Evolutionary conservation across 2,113 vertebrate genomes (phyloP).

Genomic region (Pimephales promelas): DNA sequence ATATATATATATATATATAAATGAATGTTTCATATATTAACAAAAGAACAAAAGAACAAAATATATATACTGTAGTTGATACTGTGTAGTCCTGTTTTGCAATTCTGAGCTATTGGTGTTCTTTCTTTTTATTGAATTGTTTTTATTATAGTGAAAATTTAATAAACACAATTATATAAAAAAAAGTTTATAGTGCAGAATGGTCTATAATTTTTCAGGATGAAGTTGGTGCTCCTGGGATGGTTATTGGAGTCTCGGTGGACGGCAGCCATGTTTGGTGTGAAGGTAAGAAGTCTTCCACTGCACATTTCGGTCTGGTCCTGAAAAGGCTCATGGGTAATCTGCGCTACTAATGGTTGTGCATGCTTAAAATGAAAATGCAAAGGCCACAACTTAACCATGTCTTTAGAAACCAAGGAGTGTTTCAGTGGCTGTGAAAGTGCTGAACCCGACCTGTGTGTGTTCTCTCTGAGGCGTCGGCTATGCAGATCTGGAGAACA

Average conservation of each 20-base stretch:
- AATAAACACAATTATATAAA: too few relatives aligned
- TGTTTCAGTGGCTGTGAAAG: background rate
- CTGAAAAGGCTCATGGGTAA: background rate
- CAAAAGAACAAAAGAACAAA: too few relatives aligned
- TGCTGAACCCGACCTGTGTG: background rate
- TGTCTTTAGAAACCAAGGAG: background rate
- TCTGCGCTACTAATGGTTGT: background rate
- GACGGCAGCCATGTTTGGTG: constrained; percentile 90
- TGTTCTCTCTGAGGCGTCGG: constrained; percentile 80
- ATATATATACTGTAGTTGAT: too few relatives aligned
- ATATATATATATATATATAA: too few relatives aligned
- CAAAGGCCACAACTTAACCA: background rate
- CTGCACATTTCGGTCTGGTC: background rate
- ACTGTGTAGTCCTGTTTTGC: background rate
- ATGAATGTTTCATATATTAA: too few relatives aligned
- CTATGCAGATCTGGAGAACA: constrained; percentile 93
- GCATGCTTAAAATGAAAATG: too few relatives aligned
- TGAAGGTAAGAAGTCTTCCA: constrained; percentile 81
- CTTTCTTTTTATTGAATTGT: too few relatives aligned
- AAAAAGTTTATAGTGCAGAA: background rate
- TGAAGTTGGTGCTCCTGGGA: constrained; percentile 90
- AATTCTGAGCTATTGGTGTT: too few relatives aligned
- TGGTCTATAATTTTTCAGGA: constrained; percentile 71
- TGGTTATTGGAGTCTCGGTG: constrained; percentile 92
- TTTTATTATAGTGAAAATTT: too few relatives aligned